These are phyloP conservation scores for Baryphthengus martii DNA, from an alignment of 2,113 vertebrate genomes.

Conservation along the genomic window DNA sequence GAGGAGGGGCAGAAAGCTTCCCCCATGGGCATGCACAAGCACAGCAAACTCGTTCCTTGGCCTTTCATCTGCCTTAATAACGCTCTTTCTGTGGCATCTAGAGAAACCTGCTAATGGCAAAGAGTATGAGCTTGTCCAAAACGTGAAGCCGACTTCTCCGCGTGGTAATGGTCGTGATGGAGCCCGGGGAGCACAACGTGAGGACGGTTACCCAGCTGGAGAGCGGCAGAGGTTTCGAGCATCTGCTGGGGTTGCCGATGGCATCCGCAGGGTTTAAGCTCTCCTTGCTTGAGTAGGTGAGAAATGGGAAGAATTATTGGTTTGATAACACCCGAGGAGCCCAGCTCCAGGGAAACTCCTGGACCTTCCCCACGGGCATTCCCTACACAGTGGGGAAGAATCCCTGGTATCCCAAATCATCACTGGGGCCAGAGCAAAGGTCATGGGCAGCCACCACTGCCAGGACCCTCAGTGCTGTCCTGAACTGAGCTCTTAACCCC, in stretches of 20 bases:
- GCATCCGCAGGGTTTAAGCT: accelerated
- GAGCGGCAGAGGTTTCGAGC: neutral
- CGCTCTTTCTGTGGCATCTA: neutral
- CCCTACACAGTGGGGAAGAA: neutral
- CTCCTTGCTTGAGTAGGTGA: neutral
- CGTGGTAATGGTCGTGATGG: neutral
- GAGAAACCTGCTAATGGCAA: neutral
- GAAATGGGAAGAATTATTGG: neutral
- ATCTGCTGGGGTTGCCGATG: neutral
- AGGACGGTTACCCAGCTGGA: neutral
- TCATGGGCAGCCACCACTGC: neutral
- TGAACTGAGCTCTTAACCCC: neutral
- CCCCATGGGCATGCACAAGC: constrained; percentile 48
- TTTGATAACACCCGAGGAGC: neutral
- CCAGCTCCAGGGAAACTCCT: neutral
- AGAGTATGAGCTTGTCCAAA: neutral
- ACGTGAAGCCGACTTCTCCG: neutral
- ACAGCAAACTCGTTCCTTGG: neutral
- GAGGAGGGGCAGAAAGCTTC: constrained; percentile 27
- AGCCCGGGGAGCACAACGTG: accelerated
- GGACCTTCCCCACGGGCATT: neutral
- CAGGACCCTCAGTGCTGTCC: too few relatives aligned
- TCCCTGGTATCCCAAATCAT: neutral
- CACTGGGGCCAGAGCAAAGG: neutral
- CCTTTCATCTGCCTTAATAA: constrained; percentile 62